Conservation (phyloP, 2,797 vertebrate genomes). For the Hyperoplus immaculatus region DNA sequence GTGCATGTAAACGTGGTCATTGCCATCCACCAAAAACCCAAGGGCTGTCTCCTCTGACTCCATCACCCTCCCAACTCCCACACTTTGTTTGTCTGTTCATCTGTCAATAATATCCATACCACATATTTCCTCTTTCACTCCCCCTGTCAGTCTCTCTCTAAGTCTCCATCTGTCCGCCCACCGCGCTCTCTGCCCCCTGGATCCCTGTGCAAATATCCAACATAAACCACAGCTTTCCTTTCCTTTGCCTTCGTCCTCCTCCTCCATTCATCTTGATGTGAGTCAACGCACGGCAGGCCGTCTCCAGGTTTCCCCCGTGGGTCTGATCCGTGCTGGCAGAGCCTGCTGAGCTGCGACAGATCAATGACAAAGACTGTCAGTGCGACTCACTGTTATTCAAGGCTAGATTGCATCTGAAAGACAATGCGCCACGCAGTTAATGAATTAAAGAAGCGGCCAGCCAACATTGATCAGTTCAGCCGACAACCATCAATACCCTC, state of each 20-base stretch:
- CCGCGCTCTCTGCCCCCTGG: constrained; percentile 27
- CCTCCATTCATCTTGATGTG: constrained; percentile 28
- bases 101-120: constrained; percentile 47
- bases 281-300: constrained; percentile 41
- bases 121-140: constrained; percentile 32
- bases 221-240: constrained; percentile 48
- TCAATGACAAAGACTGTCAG: constrained; percentile 78
- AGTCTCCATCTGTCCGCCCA: constrained; percentile 66
- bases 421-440: constrained; percentile 54
- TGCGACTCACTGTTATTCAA: constrained; percentile 66
- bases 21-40: neutral
- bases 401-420: constrained; percentile 74
- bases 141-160: constrained; percentile 43
- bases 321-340: constrained; percentile 58
- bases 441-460: constrained; percentile 76
- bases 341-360: constrained; percentile 59
- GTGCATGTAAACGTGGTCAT: too few relatives aligned
- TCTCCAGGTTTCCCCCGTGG: constrained; percentile 64
- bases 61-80: constrained; percentile 20
- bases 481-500: constrained; percentile 64
- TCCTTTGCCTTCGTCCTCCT: neutral
- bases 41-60: constrained; percentile 26
- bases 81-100: constrained; percentile 58
- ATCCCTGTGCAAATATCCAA: constrained; percentile 61
- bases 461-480: constrained; percentile 70